Conservation (phyloP, 2,888 invertebrate species). For the Leptura quadrifasciata region DNA sequence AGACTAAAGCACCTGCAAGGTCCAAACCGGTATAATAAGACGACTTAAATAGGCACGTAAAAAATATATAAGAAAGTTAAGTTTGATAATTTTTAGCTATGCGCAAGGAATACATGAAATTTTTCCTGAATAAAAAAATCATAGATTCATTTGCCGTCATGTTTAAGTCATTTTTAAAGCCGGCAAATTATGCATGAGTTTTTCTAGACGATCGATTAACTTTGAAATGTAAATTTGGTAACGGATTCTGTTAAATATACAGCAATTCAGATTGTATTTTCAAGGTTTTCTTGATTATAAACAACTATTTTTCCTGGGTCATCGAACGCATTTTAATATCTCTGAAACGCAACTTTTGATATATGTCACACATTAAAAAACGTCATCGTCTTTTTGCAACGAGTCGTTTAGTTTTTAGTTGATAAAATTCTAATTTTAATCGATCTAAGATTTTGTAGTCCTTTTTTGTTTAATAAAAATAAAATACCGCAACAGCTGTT, state of each 20-base stretch:
- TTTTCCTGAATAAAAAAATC: background rate
- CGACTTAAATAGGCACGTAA: background rate
- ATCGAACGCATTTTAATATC: constrained; percentile 44
- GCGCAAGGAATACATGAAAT: background rate
- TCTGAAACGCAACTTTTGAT: constrained; percentile 1
- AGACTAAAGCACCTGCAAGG: constrained; percentile 55
- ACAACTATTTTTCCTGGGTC: constrained; percentile 57
- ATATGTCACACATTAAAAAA: background rate
- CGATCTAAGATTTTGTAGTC: background rate
- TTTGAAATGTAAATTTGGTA: constrained; percentile 32
- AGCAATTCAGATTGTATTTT: constrained; percentile 26
- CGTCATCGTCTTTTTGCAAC: background rate
- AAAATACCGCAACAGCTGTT: background rate
- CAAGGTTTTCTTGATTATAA: constrained; percentile 40
- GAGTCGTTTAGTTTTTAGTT: background rate
- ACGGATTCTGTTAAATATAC: constrained; percentile 32
- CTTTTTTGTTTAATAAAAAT: background rate
- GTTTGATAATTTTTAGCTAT: background rate
- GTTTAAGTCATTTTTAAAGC: constrained; percentile 2
- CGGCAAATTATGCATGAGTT: background rate
- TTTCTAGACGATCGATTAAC: constrained; percentile 27
- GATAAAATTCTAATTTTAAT: background rate
- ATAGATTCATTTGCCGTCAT: background rate
- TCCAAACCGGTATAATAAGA: constrained; percentile 53
- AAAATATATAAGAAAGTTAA: background rate